These are phyloP conservation scores for Campaea margaritaria DNA, from an alignment of 2,888 invertebrate genomes.

Conservation along the genomic window DNA sequence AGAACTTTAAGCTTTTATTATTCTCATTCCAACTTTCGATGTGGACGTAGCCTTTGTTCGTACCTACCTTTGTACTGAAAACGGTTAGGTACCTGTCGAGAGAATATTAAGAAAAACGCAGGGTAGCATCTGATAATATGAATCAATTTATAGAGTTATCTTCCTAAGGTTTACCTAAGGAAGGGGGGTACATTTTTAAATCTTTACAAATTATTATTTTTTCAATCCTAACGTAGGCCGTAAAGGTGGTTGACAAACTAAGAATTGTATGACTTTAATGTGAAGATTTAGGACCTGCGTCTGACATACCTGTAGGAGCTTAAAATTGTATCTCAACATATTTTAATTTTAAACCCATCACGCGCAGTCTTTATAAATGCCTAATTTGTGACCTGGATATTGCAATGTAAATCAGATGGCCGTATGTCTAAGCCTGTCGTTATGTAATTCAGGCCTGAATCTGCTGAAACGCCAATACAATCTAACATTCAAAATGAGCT, in stretches of 20 bases:
- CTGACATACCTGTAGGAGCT: background rate
- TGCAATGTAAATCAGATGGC: background rate
- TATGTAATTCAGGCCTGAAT: no score
- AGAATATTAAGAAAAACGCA: slow-evolving; percentile 60
- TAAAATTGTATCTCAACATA: background rate
- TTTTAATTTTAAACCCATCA: background rate
- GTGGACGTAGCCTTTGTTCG: slow-evolving; percentile 12
- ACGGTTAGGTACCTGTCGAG: slow-evolving; percentile 50
- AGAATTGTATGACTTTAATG: slow-evolving; percentile 4
- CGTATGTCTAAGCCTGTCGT: no score
- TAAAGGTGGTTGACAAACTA: slow-evolving; percentile 6
- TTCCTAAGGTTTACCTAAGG: no score
- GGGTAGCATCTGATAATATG: slow-evolving; percentile 74
- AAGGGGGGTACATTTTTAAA: slow-evolving; percentile 23
- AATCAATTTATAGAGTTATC: slow-evolving; percentile 48
- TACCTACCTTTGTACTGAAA: slow-evolving; percentile 22
- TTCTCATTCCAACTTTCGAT: slow-evolving; percentile 12
- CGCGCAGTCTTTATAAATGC: no score
- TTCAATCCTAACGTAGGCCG: background rate
- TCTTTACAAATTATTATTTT: slow-evolving; percentile 3
- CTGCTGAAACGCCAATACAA: no score
- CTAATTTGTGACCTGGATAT: background rate
- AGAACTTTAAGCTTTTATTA: no score
- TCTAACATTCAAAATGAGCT: no score
- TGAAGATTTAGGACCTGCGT: background rate